Evolutionary conservation across 1,140 invertebrate species (phyloP).

Genomic region (Meloidogyne exigua): DNA sequence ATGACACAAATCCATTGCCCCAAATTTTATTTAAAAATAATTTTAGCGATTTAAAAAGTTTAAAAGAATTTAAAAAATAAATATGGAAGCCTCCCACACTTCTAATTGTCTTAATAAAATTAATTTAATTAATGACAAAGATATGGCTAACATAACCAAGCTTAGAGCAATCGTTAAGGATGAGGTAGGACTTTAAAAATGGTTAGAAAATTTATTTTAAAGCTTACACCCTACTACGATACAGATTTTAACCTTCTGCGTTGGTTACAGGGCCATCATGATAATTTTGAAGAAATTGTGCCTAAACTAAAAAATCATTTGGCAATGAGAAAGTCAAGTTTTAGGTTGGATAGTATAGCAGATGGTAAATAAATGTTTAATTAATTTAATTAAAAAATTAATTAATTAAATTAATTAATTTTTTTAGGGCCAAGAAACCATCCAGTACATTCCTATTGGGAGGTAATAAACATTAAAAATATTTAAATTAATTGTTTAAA

Average conservation of each 20-base stretch:
- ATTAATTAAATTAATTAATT: neutral
- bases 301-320: conserved; percentile 48
- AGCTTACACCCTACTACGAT: conserved; percentile 62
- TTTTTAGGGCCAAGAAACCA: conserved; percentile 55
- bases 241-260: conserved; percentile 62
- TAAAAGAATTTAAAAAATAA: neutral
- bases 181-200: conserved; percentile 9
- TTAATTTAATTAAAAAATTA: conserved; percentile 41
- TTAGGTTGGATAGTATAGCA: conserved; percentile 20
- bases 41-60: too few relatives aligned
- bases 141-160: conserved; percentile 14
- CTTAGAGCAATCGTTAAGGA: conserved; percentile 27
- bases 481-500: conserved; percentile 16
- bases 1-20: neutral
- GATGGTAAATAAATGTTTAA: conserved; percentile 25
- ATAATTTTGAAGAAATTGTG: conserved; percentile 57
- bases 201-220: neutral
- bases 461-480: conserved; percentile 26
- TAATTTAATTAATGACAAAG: neutral
- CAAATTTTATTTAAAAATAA: neutral
- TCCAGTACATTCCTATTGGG: conserved; percentile 59
- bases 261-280: conserved; percentile 61
- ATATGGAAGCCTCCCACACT: neutral
- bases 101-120: neutral
- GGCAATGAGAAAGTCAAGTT: conserved; percentile 9